Base-by-base conservation (phyloP, 2,113 vertebrate genomes). In the Stegostoma tigrinum region DNA sequence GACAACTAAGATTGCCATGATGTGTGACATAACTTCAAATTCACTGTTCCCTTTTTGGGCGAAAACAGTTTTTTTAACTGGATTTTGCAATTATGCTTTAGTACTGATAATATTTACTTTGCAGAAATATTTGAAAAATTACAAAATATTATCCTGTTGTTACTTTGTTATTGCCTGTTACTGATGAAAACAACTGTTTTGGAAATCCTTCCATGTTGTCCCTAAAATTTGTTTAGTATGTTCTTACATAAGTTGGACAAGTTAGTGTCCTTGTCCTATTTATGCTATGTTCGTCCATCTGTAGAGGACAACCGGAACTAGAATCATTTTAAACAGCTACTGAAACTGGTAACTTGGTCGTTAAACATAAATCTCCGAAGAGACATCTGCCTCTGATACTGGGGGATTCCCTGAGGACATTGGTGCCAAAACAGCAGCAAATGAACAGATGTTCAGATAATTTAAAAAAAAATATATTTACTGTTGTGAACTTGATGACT, bases 311-410 rank as follows among this genome's bases (percentile, higher is more conserved):
- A 30, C 68, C 94, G 30, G 45, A 95, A 95, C 67, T 14, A 45
- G 48, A 95, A 42, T 24, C 42, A 95, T 27, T 72, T 70, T 95
- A 95, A 72, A 30, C 61, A 66, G 68, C 67, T 95, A 48, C 52
- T 34, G 12, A 72, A 95, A 95, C 64, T 52, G 42, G 24, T 95
- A 68, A 94, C 42, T 94, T 48, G 23, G 24, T 95, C 42, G 94
- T 95, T 95, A 95, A 75, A 52, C 42, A 52, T 95, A 95, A 95
- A 48, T 95, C 68, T 48, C 24, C 70, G 94, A 45, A 38, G 94
- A 72, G 64, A 93, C 19, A 93, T 38, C 67, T 72, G 23, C 23
- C 64, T 94, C 10, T 45, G 48, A 68, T 70, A 70, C 38, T 48
- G 2, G 68, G 94, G 94, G 67, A 72, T 72, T 95, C 94, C 68